Evolutionary conservation across 64 coral and sea anemone species (phyloP).

Genomic region (Stichodactyla mertensii): DNA sequence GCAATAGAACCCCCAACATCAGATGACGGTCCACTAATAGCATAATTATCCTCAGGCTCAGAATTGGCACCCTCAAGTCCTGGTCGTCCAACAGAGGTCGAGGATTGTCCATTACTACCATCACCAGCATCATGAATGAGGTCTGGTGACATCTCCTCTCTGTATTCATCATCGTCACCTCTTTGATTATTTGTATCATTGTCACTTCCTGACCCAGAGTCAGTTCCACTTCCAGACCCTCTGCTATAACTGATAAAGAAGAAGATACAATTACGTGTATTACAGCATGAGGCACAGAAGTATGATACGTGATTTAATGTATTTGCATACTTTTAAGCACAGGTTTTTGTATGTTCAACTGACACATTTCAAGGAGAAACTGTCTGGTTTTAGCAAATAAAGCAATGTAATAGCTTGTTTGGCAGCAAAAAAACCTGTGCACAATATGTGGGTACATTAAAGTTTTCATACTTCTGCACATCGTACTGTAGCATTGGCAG

Average conservation of each 20-base stretch:
- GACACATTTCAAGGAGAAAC: no score
- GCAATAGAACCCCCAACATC: conserved; percentile 22
- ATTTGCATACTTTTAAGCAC: no score
- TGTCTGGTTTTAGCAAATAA: no score
- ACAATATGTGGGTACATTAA: no score
- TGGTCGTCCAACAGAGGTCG: conserved; percentile 43
- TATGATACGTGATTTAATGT: no score
- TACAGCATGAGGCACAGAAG: no score
- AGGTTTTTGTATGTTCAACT: no score
- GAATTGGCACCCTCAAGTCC: conserved; percentile 90
- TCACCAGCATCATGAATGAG: conserved; percentile 45
- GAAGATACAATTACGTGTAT: no score
- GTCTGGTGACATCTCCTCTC: neutral
- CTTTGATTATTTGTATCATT: conserved; percentile 22
- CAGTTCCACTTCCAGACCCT: conserved; percentile 87
- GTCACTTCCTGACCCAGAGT: conserved; percentile 70
- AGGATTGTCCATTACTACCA: conserved; percentile 10
- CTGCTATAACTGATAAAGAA: conserved; percentile 31
- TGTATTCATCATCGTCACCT: neutral
- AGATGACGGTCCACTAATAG: conserved; percentile 17
- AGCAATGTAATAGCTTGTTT: no score
- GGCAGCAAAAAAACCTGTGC: no score
- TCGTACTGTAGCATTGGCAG: no score
- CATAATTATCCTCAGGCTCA: conserved; percentile 57
- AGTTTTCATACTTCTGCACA: no score